Conservation (phyloP, 2,113 vertebrate species). For the Pteronura brasiliensis region DNA sequence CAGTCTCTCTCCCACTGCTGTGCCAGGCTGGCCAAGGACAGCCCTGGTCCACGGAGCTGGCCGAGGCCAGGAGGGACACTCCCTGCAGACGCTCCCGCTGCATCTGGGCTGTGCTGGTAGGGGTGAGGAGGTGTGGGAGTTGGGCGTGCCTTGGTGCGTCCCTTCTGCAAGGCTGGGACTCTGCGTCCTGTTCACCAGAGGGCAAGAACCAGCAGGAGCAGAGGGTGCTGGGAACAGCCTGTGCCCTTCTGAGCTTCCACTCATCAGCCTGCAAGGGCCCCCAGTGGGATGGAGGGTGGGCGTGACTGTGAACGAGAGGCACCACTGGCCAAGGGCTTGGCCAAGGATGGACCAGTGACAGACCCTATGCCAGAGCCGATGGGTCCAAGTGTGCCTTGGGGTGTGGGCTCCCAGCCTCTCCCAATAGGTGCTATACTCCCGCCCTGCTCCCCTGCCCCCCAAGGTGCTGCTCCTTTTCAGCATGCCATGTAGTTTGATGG, state of each 20-base stretch:
- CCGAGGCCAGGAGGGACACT: neutral
- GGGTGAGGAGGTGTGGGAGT: neutral
- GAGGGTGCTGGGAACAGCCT: neutral
- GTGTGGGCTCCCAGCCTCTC: neutral
- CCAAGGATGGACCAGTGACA: neutral
- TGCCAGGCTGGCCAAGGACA: neutral
- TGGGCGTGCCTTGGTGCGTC: fast-evolving
- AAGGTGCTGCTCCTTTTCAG: neutral
- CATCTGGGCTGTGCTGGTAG: neutral
- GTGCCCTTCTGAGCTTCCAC: neutral
- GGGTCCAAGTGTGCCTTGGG: too few species aligned
- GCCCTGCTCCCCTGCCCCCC: neutral
- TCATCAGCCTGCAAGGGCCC: neutral
- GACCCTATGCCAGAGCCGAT: fast-evolving
- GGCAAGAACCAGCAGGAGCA: neutral
- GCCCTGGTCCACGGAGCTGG: too few species aligned
- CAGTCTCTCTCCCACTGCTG: too few species aligned
- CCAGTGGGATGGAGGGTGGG: fast-evolving
- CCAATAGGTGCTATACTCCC: neutral
- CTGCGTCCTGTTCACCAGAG: neutral
- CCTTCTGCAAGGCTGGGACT: neutral
- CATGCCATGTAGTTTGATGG: neutral
- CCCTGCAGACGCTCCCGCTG: neutral
- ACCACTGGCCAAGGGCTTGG: neutral
- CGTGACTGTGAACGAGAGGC: fast-evolving